These are phyloP conservation scores for Argynnis bischoffii DNA, from an alignment of 2,888 invertebrate genomes.

Conservation along the genomic window DNA sequence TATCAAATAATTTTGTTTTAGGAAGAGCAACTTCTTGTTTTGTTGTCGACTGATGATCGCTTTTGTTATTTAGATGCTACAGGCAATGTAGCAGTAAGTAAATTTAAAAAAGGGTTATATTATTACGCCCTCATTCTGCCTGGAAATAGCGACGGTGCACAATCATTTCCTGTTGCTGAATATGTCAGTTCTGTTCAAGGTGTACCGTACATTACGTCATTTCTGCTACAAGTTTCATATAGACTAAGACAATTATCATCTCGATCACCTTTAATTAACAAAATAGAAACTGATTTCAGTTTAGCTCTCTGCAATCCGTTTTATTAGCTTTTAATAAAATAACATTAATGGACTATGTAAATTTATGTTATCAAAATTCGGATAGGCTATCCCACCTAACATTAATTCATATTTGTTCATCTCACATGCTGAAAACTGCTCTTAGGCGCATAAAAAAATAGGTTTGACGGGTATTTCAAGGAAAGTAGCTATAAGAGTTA, in stretches of 20 bases:
- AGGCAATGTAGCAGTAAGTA: background rate
- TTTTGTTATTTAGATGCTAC: background rate
- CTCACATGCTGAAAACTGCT: constrained; percentile 2
- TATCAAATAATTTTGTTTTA: no score
- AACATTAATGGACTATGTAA: no score
- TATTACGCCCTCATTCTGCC: background rate
- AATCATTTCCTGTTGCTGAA: background rate
- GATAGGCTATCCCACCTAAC: no score
- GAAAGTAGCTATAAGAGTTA: constrained; percentile 2
- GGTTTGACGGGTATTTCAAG: background rate
- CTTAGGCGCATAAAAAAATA: background rate
- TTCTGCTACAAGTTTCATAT: constrained; percentile 4
- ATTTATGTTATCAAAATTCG: no score
- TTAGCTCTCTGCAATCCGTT: constrained; percentile 4
- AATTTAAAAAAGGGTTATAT: background rate
- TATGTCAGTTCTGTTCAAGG: background rate
- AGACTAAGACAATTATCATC: constrained; percentile 1
- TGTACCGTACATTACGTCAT: background rate
- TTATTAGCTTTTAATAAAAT: no score
- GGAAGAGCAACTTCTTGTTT: no score
- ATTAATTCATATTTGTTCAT: background rate
- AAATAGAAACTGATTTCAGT: background rate
- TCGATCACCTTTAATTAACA: background rate
- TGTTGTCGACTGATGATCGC: background rate
- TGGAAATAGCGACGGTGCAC: background rate